phyloP scores from a whole-genome alignment of 1,140 invertebrate species.

The Eciton burchellii region DNA sequence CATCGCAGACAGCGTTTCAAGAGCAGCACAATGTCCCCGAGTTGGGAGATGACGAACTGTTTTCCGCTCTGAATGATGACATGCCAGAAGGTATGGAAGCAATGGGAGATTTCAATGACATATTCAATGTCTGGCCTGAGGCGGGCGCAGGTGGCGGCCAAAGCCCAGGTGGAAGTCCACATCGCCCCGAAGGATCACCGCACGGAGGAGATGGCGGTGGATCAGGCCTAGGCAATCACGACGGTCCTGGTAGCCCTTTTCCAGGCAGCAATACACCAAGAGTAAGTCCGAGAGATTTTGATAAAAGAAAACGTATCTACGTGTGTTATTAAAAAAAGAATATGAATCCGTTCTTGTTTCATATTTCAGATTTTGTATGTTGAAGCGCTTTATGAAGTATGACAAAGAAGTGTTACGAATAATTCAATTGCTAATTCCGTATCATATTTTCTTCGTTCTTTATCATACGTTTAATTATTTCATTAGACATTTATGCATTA shows the following conservation, averaged over 20 bases:
- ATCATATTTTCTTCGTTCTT: too few species aligned
- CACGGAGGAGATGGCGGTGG: slow-evolving; percentile 88
- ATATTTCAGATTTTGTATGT: neutral
- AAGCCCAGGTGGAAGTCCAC: slow-evolving; percentile 88
- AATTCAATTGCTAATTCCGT: too few species aligned
- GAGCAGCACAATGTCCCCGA: slow-evolving; percentile 92
- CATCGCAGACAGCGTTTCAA: slow-evolving; percentile 94
- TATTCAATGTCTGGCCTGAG: slow-evolving; percentile 90
- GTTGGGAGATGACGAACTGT: slow-evolving; percentile 91
- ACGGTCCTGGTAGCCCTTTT: slow-evolving; percentile 88
- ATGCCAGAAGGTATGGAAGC: slow-evolving; percentile 91
- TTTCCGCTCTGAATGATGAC: slow-evolving; percentile 88
- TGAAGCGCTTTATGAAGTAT: neutral
- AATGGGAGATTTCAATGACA: slow-evolving; percentile 90
- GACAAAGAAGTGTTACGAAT: too few species aligned
- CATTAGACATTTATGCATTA: too few species aligned
- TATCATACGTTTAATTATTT: too few species aligned
- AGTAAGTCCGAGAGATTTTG: slow-evolving; percentile 75
- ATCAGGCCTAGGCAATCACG: slow-evolving; percentile 84
- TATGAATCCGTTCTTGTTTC: neutral
- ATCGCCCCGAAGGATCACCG: slow-evolving; percentile 85
- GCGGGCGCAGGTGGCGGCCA: slow-evolving; percentile 87
- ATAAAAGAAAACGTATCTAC: neutral
- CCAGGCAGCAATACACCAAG: slow-evolving; percentile 86
- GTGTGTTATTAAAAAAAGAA: neutral